Evolutionary conservation across 2,113 vertebrate species (phyloP).

Genomic region (Melanerpes formicivorus): DNA sequence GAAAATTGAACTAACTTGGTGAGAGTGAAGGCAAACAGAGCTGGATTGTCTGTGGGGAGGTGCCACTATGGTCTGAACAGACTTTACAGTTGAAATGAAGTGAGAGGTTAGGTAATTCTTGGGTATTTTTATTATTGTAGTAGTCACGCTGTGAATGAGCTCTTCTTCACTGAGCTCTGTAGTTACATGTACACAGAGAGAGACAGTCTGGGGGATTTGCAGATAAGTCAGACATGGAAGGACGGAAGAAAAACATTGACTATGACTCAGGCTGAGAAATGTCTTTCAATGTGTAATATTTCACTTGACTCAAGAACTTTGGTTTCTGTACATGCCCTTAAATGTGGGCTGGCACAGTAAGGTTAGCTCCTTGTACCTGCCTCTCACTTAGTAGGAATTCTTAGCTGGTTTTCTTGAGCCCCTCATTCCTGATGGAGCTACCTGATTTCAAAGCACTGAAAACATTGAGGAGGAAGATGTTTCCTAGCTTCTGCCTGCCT

Average conservation of each 20-base stretch:
- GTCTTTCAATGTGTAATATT: neutral
- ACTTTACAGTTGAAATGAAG: neutral
- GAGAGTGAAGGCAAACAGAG: slow-evolving; percentile 30
- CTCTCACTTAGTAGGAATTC: neutral
- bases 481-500: neutral
- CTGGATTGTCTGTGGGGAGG: neutral
- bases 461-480: neutral
- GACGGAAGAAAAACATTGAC: neutral
- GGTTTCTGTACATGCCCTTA: neutral
- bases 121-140: neutral
- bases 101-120: neutral
- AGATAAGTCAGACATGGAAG: neutral
- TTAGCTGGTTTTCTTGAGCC: neutral
- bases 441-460: neutral
- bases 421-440: neutral
- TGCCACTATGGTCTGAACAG: neutral
- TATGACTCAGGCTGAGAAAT: neutral
- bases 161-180: neutral
- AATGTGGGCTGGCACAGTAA: neutral
- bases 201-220: neutral
- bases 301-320: neutral
- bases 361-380: neutral
- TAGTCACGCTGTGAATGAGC: neutral
- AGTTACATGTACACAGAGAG: accelerated
- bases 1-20: slow-evolving; percentile 6